phyloP scores from a whole-genome alignment of 2,888 invertebrate species.

The Campoletis raptor region DNA sequence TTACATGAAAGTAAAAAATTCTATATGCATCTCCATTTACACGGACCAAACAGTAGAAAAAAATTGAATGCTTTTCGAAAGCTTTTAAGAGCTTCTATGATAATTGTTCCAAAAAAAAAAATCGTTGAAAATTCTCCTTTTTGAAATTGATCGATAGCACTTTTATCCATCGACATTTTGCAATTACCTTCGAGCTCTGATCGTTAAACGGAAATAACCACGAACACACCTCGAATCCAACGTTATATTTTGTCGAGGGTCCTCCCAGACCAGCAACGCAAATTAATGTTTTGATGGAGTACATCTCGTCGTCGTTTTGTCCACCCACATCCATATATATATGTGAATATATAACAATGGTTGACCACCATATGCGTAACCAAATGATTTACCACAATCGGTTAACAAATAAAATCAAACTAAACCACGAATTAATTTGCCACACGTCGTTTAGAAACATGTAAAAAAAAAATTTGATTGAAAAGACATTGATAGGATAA shows the following conservation, averaged over 20 bases:
- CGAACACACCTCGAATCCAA: neutral
- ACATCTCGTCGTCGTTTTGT: slow-evolving; percentile 9
- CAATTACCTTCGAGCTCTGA: slow-evolving; percentile 8
- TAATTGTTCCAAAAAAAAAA: neutral
- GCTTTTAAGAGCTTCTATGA: neutral
- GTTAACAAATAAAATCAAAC: slow-evolving; percentile 15
- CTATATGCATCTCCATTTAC: neutral
- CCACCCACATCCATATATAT: neutral
- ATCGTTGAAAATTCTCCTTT: neutral
- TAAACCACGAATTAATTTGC: neutral
- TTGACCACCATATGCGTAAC: neutral
- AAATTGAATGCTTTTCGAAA: neutral
- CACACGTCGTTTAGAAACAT: neutral
- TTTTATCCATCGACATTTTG: slow-evolving; percentile 2
- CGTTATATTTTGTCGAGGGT: slow-evolving; percentile 11
- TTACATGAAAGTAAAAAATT: neutral
- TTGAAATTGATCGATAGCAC: neutral
- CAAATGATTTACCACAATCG: neutral
- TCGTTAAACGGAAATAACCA: slow-evolving; percentile 9
- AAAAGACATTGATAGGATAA: neutral
- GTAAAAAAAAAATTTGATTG: too few species aligned
- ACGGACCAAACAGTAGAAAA: neutral
- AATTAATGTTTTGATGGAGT: slow-evolving; percentile 16
- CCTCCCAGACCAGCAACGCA: neutral
- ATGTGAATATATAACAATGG: neutral